phyloP scores from a whole-genome alignment of 2,797 vertebrate genomes.

The Aeoliscus strigatus region DNA sequence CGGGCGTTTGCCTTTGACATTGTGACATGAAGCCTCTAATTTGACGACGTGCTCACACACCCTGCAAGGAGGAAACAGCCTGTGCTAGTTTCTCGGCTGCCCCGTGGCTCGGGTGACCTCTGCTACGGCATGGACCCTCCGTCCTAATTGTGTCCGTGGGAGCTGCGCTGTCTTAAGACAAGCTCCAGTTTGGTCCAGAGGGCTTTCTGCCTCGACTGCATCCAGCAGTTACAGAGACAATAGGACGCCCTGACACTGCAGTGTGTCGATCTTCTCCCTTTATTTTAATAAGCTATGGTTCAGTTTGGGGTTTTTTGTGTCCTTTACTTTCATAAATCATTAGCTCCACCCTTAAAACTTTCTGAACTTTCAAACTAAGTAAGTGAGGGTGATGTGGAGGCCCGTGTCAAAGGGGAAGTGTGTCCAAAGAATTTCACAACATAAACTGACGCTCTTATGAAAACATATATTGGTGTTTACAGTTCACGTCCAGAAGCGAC shows the following conservation, averaged over 20 bases:
- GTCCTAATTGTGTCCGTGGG: constrained; percentile 71
- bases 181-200: constrained; percentile 35
- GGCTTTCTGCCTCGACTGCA: constrained; percentile 27
- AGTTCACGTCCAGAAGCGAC: constrained; percentile 46
- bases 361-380: constrained; percentile 25
- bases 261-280: no score
- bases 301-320: no score
- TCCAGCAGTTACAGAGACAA: constrained; percentile 15
- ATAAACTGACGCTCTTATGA: constrained; percentile 41
- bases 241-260: constrained; percentile 4
- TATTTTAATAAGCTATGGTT: constrained; percentile 28
- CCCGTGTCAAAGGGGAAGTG: constrained; percentile 35
- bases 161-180: constrained; percentile 50
- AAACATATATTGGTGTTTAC: constrained; percentile 42
- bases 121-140: constrained; percentile 44
- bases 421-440: constrained; percentile 47
- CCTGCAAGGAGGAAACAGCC: constrained; percentile 59
- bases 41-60: constrained; percentile 68
- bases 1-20: constrained; percentile 64
- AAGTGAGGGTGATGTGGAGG: constrained; percentile 5
- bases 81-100: constrained; percentile 38
- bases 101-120: constrained; percentile 61
- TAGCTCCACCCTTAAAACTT: constrained; percentile 17
- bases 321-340: no score
- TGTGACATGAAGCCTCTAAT: constrained; percentile 74